Percentiles rank a stretch among this genome's conserved stretches.
These are phyloP conservation scores for Puma concolor DNA, from an alignment of 2,113 vertebrate species.

Conservation along the genomic window DNA sequence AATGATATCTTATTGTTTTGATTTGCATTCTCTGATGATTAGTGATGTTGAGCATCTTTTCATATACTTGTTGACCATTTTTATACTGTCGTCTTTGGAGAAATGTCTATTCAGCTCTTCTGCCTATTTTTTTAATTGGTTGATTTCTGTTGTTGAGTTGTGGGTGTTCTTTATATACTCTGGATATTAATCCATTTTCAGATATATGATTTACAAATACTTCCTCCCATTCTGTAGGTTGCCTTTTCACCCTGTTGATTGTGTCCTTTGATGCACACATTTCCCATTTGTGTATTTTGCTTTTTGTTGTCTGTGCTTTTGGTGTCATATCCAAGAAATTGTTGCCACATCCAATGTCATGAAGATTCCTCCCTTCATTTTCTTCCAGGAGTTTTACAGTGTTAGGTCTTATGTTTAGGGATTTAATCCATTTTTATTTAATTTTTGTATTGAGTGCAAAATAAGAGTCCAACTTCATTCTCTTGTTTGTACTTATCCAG, in stretches of 20 bases:
- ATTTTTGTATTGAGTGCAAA: background rate
- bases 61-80: background rate
- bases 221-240: background rate
- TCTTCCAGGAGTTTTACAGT: background rate
- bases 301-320: background rate
- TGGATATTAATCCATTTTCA: background rate
- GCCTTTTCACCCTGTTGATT: background rate
- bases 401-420: background rate
- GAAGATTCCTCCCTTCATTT: background rate
- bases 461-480: background rate
- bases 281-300: background rate
- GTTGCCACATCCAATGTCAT: background rate
- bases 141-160: background rate
- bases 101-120: background rate
- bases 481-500: background rate
- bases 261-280: background rate
- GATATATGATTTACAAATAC: background rate
- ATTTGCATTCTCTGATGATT: background rate
- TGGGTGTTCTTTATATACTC: background rate
- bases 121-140: background rate
- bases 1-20: background rate
- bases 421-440: constrained; percentile 12
- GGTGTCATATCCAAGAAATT: background rate
- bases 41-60: background rate
- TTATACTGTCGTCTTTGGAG: background rate